Base-by-base conservation (phyloP, 2,113 vertebrate species). In the Amia ocellicauda region DNA sequence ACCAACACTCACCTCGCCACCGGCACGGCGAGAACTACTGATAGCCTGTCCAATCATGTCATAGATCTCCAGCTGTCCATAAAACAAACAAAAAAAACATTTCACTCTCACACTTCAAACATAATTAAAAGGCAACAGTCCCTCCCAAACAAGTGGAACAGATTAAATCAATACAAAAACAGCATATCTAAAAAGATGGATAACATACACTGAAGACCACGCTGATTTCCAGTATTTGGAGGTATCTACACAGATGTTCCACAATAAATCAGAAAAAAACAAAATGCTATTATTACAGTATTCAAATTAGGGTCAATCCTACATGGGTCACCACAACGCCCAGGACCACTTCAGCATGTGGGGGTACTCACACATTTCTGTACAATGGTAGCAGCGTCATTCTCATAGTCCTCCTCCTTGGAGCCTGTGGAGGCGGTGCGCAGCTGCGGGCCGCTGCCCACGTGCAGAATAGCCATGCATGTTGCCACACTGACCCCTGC, bases 1-100 rank as follows among this genome's bases (percentile, higher is more conserved):
- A 8, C 19, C 4, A 14, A 0, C 23, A 14, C 90, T 84, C 80
- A 98, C 97, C 92, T 99, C 96, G 55, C 97, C 97, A 67, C 97
- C 96, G 29, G 97, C 96, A 69, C 96, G 86, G 22, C 97, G 93
- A 7, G 97, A 98, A 74, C 71, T 93, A 81, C 92, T 95, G 83
- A 99, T 99, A 11, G 95, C 94, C 70, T 97, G 94, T 47, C 97
- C 97, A 58, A 98, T 98, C 96, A 98, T 98, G 78, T 98, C 97
- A 65, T 99, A 99, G 78, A 99, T 99, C 80, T 99, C 97, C 71
- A 99, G 86, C 97, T 99, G 83, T 65, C 72, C 65, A 68, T 66
- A 69, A 85, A 9, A 77, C 3, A 76, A 42, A 56, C 17, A 63
- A 0, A 20, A 3, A 66, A 29, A 58, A 51, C 1, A 54, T 1